Evolutionary conservation across 2,888 invertebrate species (phyloP), one percentile per base, ranked within the genome.

Genomic region (Leptinotarsa rubiginosa): DNA sequence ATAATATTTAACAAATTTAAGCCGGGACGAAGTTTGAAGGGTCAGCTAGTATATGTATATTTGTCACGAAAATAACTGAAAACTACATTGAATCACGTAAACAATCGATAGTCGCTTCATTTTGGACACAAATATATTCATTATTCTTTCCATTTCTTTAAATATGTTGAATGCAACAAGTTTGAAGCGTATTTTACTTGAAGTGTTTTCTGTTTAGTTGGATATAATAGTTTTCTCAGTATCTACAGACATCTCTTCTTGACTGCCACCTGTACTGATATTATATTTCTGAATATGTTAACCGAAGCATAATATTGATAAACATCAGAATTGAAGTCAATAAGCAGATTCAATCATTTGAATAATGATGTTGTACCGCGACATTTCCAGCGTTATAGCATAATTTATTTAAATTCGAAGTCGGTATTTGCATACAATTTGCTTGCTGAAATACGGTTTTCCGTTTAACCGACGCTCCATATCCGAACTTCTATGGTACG

Each of bases 401-500:
- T 56, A 56, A 56, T 56, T 56, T 56, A 56, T 56, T 18, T 15
- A 56, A 22, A 56, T 56, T 56, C 22, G 13, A 56, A 20, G 20
- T 15, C 56, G 13, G 20, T 56, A 56, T 56, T 56, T 56, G 56
- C 56, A 56, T 56, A 56, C 22, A 22, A 56, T 56, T 56, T 25
- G 56, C 56, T 15, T 56, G 2, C 56, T 56, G 56, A 56, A 56
- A 56, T 56, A 20, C 18, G 18, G 56, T 22, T 56, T 25, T 56
- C 56, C 56, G 56, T 56, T 56, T 20, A 22, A 56, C 22, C 18
- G 15, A 56, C 56, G 22, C 56, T 56, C 56, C 13, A 56, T 56
- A 56, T 22, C 15, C 20, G 20, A 56, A 56, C 22, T 22, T 56
- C 15, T 56, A 20, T 56, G 4, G 15, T 56, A 4, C 18, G 52